Evolutionary conservation across 2,797 vertebrate species (phyloP).

Genomic region (Selene dorsalis): DNA sequence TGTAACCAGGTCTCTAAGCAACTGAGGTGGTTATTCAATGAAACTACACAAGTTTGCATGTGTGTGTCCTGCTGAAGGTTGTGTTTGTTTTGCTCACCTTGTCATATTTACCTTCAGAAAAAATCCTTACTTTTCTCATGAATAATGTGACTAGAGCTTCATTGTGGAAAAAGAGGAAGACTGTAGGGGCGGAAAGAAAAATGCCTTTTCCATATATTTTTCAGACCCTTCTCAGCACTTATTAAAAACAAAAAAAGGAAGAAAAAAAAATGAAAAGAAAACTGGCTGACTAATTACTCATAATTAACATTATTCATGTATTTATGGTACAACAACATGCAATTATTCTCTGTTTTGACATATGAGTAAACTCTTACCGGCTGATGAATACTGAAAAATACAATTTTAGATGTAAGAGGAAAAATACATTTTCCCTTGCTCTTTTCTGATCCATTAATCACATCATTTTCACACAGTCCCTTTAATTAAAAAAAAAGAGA

Average conservation of each 20-base stretch:
- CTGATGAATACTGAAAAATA: neutral
- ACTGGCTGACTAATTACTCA: neutral
- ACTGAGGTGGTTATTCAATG: constrained; percentile 25
- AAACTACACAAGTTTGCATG: neutral
- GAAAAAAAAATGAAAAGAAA: no score
- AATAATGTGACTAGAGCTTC: constrained; percentile 11
- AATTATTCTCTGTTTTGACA: no score
- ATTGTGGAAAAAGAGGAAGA: no score
- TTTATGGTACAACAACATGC: neutral
- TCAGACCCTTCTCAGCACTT: neutral
- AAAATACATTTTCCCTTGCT: neutral
- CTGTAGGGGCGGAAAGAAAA: neutral
- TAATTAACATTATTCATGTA: neutral
- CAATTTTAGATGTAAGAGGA: constrained; percentile 5
- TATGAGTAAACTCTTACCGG: no score
- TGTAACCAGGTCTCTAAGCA: constrained; percentile 57
- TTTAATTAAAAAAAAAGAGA: neutral
- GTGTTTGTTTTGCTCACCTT: constrained; percentile 16
- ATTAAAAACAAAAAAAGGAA: no score
- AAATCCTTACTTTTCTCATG: constrained; percentile 16
- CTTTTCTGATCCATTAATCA: neutral
- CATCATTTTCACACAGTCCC: neutral
- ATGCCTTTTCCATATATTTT: neutral
- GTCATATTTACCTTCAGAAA: constrained; percentile 13
- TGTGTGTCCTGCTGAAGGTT: constrained; percentile 37